Evolutionary conservation across 2,113 vertebrate species (phyloP), one percentile per base, ranked within the genome.

Genomic region (Montifringilla adamsi): DNA sequence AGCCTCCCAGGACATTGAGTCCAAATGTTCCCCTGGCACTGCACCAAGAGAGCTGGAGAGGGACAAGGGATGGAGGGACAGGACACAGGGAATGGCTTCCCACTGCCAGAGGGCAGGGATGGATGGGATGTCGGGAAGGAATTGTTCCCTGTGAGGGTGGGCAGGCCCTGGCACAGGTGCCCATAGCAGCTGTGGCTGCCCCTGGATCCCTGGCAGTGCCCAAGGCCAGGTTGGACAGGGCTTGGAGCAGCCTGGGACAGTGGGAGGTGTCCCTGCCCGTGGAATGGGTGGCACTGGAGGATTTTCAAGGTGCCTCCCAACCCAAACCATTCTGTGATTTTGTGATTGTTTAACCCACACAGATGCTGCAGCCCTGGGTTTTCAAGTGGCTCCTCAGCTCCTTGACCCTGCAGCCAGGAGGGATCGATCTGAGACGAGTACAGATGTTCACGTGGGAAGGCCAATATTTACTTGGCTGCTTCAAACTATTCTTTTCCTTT

Each of bases 91-190:
- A 46, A 46, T 24, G 28, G 46, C 55, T 68, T 52, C 37, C 31
- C 33, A 28, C 3, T 46, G 73, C 27, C 47, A 39, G 27, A 39
- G 23, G 15, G 39, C 22, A 53, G 73, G 23, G 55, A 0, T 33
- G 0, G 55, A 6, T 62, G 84, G 63, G 22, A 33, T 19, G 8
- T 15, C 60, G 46, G 73, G 64, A 4, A 19, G 53, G 73, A 77
- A 44, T 52, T 68, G 0, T 0, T 76, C 1, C 1, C 62, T 68
- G 44, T 0, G 44, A 31, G 37, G 26, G 35, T 15, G 52, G 7
- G 0, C 0, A 43, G 18, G 12, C 15, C 28, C 50, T 66, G 60
- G 52, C 60, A 66, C 70, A 41, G 82, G 15, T 75, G 20, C 44
- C 52, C 72, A 67, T 35, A 50, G 72, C 0, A 52, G 37, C 53